phyloP scores from a whole-genome alignment of 2,888 invertebrate genomes.

The Ceraclea dissimilis region DNA sequence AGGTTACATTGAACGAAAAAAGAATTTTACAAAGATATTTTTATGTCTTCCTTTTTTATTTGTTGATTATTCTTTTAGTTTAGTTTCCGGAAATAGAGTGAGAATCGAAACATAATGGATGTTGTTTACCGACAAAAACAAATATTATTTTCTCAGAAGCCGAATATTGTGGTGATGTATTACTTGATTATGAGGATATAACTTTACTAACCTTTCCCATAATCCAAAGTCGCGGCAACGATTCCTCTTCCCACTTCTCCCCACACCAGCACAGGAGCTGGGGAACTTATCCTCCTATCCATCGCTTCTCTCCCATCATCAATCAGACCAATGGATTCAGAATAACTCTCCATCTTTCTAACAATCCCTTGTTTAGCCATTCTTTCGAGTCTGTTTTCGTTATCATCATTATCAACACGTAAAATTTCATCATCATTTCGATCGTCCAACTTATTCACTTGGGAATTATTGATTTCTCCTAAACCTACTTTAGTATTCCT shows the following conservation, averaged over 20 bases:
- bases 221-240: slow-evolving; percentile 20
- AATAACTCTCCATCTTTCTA: not conserved
- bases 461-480: not conserved
- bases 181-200: no score
- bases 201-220: slow-evolving; percentile 20
- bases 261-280: slow-evolving; percentile 21
- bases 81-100: no score
- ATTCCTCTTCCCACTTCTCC: slow-evolving; percentile 24
- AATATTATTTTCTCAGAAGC: no score
- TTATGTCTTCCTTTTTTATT: no score
- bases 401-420: not conserved
- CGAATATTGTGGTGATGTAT: no score
- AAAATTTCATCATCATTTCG: not conserved
- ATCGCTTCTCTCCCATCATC: slow-evolving; percentile 3
- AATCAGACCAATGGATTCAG: not conserved
- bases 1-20: no score
- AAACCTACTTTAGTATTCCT: slow-evolving; percentile 1
- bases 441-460: not conserved
- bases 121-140: no score
- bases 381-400: slow-evolving; percentile 7
- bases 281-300: slow-evolving; percentile 3
- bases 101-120: no score
- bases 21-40: no score
- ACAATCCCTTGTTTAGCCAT: slow-evolving; percentile 5
- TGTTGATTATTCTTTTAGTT: no score